phyloP scores from a whole-genome alignment of 1,140 invertebrate species.

The Planococcus citri region DNA sequence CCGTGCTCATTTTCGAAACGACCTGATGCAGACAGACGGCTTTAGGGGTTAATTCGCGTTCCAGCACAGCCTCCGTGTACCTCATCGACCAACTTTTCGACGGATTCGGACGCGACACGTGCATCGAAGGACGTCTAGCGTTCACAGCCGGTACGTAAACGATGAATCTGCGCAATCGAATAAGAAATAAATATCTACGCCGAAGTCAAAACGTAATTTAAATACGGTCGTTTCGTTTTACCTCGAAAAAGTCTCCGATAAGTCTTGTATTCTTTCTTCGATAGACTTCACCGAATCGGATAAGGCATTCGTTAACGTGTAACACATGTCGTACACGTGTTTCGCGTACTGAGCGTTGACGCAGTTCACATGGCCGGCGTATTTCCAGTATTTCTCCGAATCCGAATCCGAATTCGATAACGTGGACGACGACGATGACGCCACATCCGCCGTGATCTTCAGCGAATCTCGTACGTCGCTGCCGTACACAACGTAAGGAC shows the following conservation, averaged over 20 bases:
- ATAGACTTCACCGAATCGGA: constrained; percentile 47
- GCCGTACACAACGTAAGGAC: not conserved
- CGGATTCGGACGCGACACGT: constrained; percentile 55
- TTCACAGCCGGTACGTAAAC: constrained; percentile 56
- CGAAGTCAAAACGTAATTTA: too few species aligned
- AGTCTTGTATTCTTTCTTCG: constrained; percentile 47
- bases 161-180: constrained; percentile 37
- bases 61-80: constrained; percentile 38
- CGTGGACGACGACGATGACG: too few species aligned
- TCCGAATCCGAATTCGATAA: not conserved
- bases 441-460: not conserved
- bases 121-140: constrained; percentile 45
- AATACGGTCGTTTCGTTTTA: constrained; percentile 29
- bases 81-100: constrained; percentile 44
- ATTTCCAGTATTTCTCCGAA: not conserved
- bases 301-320: constrained; percentile 40
- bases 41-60: constrained; percentile 41
- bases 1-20: constrained; percentile 62
- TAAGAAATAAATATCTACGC: too few species aligned
- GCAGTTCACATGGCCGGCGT: not conserved
- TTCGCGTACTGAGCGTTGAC: constrained; percentile 21
- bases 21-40: constrained; percentile 54
- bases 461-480: not conserved
- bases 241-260: constrained; percentile 51
- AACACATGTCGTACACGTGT: constrained; percentile 22